Base-by-base conservation (phyloP, 2,113 vertebrate genomes). In the Hypocryptadius cinnamomeus region DNA sequence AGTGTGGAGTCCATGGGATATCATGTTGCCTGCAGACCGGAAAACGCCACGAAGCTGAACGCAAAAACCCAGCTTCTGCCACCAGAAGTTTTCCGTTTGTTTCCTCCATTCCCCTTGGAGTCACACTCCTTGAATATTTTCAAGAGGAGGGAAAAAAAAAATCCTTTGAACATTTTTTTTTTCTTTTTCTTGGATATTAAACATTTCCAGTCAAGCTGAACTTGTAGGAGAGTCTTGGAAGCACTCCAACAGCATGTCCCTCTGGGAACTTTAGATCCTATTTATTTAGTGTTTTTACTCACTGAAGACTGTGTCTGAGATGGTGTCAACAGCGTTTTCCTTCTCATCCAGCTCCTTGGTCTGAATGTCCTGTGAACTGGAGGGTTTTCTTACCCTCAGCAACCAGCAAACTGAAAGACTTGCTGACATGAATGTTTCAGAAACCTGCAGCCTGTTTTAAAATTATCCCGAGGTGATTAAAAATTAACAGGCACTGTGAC, bases 361-460 rank as follows among this genome's bases (percentile, higher is more conserved):
- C 74, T 65, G 66, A 57, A 89, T 93, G 84, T 77, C 93, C 79
- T 48, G 51, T 2, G 27, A 91, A 73, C 51, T 59, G 42, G 47
- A 92, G 63, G 57, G 27, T 66, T 94, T 89, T 92, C 84, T 50
- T 48, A 79, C 47, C 54, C 47, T 57, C 5, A 11, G 59, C 60
- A 87, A 65, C 59, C 68, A 91, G 50, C 50, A 89, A 66, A 76
- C n/a, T 8, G 35, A 71, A 71, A 53, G 86, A 60, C 69, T 92
- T 85, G 57, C 78, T 66, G 1, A 57, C 42, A 77, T 79, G 59
- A 95, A 93, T 87, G 81, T 79, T 94, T 92, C 84, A 96, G 91
- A 92, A 92, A 81, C 30, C 79, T 87, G 70, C 78, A 91, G 91
- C 60, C 85, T 40, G 82, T 68, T 94, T 94, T 87, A 92, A 95